A percentile compares a stretch with the other conserved stretches of the same genome.
These are phyloP conservation scores for Halcyon badia DNA, from an alignment of 2,797 vertebrate species.

Conservation along the genomic window DNA sequence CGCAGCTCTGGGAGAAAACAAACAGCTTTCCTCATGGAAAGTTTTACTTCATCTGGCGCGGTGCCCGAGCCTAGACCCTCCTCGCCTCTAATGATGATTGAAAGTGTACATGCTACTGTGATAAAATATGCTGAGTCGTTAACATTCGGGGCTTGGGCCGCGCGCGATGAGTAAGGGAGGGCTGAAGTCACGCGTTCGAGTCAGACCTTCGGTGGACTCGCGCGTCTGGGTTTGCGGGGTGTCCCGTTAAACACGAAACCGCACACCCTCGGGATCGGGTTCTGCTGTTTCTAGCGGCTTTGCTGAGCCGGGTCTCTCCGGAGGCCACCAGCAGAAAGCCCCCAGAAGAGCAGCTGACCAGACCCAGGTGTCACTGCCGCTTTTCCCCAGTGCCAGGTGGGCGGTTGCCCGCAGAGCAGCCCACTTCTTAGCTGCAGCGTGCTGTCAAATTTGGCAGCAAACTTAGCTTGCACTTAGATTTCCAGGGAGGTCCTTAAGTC, in stretches of 20 bases:
- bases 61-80: conserved; percentile 87
- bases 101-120: conserved; percentile 82
- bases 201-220: conserved; percentile 38
- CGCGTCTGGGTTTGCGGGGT: conserved; percentile 32
- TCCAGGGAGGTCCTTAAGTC: neutral
- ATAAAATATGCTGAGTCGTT: conserved; percentile 89
- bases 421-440: neutral
- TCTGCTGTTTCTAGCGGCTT: conserved; percentile 74
- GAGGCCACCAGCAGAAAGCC: conserved; percentile 65
- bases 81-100: conserved; percentile 88
- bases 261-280: neutral
- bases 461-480: neutral
- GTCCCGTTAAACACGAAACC: conserved; percentile 51
- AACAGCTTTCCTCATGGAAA: conserved; percentile 94
- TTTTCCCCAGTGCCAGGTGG: neutral
- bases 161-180: conserved; percentile 59
- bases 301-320: conserved; percentile 53
- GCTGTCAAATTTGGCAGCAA: neutral
- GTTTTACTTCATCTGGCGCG: conserved; percentile 90
- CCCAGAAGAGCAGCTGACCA: conserved; percentile 57
- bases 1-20: conserved; percentile 81
- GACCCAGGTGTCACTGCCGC: conserved; percentile 12
- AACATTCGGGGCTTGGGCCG: conserved; percentile 74
- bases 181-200: conserved; percentile 48
- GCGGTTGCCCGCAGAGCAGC: neutral